Conservation (phyloP, 2,888 invertebrate genomes). For the Camptogramma bilineatum region DNA sequence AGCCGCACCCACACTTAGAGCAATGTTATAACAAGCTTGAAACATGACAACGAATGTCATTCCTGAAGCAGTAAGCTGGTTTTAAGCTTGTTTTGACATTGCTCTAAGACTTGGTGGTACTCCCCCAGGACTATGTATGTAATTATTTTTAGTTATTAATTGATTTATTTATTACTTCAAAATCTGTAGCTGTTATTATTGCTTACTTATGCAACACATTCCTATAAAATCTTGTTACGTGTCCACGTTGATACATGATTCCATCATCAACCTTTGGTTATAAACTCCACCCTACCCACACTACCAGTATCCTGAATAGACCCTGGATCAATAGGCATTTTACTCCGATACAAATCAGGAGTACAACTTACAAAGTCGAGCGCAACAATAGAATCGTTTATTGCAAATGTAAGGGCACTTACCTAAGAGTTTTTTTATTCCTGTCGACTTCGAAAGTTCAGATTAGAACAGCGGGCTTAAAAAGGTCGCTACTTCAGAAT, state of each 20-base stretch:
- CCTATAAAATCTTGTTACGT: background rate
- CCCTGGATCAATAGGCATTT: slow-evolving; percentile 24
- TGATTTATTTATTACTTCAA: too few species aligned
- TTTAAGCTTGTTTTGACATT: too few species aligned
- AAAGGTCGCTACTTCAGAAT: too few species aligned
- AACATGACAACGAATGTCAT: too few species aligned
- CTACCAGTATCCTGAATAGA: slow-evolving; percentile 13
- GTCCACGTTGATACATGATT: background rate
- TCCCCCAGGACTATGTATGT: too few species aligned
- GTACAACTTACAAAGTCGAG: slow-evolving; percentile 15
- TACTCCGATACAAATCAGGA: slow-evolving; percentile 29
- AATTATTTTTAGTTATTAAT: too few species aligned
- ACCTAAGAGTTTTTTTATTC: slow-evolving; percentile 15
- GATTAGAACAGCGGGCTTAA: too few species aligned
- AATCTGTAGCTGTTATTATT: background rate
- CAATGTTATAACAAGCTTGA: too few species aligned
- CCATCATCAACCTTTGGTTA: background rate
- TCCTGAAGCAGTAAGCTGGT: too few species aligned
- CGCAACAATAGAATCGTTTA: slow-evolving; percentile 35
- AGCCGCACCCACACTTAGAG: too few species aligned
- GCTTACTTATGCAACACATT: background rate
- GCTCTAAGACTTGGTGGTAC: too few species aligned
- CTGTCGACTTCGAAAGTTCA: slow-evolving; percentile 18
- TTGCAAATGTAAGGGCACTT: slow-evolving; percentile 29
- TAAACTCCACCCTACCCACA: slow-evolving; percentile 9